Conservation (phyloP, 2,888 invertebrate genomes). For the Aricia artaxerxes region DNA sequence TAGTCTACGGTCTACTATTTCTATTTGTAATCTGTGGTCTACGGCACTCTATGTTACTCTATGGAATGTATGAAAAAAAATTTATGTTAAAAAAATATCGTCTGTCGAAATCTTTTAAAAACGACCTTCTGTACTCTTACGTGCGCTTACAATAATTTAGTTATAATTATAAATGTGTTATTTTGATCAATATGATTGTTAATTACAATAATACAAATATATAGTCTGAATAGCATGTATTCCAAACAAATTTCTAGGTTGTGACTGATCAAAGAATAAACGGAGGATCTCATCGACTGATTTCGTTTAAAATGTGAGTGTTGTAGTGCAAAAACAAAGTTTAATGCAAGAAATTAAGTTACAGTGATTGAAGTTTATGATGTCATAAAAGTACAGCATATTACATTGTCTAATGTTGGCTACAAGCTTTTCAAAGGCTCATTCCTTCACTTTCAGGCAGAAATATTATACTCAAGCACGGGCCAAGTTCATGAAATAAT, state of each 20-base stretch:
- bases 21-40: no score
- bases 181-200: conserved; percentile 8
- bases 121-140: background rate
- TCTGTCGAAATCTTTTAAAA: conserved; percentile 5
- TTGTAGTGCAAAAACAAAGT: background rate
- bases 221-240: conserved; percentile 19
- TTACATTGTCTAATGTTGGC: background rate
- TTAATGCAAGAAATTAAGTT: background rate
- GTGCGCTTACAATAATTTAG: background rate
- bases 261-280: background rate
- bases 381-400: background rate
- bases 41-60: background rate
- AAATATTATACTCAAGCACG: conserved; percentile 16
- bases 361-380: background rate
- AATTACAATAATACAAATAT: background rate
- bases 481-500: conserved; percentile 27
- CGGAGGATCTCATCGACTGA: background rate
- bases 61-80: conserved; percentile 2
- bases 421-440: background rate
- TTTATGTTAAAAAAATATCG: background rate
- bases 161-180: background rate
- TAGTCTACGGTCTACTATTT: background rate
- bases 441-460: conserved; percentile 10
- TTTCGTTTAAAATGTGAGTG: conserved; percentile 26
- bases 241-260: conserved; percentile 25